Base-by-base conservation (phyloP, 2,888 invertebrate species). In the Orthosia cruda region DNA sequence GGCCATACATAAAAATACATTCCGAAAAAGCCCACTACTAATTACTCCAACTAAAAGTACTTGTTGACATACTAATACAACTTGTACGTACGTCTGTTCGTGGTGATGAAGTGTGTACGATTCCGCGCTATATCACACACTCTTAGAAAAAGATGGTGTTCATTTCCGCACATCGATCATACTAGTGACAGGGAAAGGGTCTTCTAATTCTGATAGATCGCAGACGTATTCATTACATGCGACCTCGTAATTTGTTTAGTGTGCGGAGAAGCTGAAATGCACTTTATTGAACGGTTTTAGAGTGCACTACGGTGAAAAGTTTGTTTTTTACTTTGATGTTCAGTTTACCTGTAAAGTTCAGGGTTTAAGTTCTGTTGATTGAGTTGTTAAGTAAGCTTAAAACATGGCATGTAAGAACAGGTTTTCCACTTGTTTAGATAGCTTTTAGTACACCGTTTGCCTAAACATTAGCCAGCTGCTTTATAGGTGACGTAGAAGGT, bases 121-220 rank as follows among this genome's bases (percentile, higher is more conserved):
- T 90, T 90, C 91, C 88, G 80, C 86, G 88, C 86, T 91, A 92
- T 92, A 94, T 93, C 93, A 91, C 89, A 90, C 90, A 92, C 94
- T 94, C 94, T 94, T 93, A 94, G 94, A 94, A 96, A 95, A 95
- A 95, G 93, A 96, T 95, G 95, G 92, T 93, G 94, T 96, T 95
- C 95, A 96, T 96, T 96, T 96, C 96, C 96, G 94, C 92, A 91
- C 96, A 96, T 96, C 96, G 94, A 96, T 96, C 96, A 96, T 95
- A 91, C 80, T 83, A 88, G 90, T 93, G 96, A 95, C 96, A 94
- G 93, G 90, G 90, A 93, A 95, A 94, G 94, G 95, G 94, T 95
- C 94, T 92, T 94, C 92, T 96, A 94, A 96, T 96, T 95, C 95
- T 96, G 96, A 96, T 96, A 94, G 96, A 96, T 96, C 93, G 92